Evolutionary conservation across 2,888 invertebrate genomes (phyloP).

Genomic region (Eubasilissa splendida): DNA sequence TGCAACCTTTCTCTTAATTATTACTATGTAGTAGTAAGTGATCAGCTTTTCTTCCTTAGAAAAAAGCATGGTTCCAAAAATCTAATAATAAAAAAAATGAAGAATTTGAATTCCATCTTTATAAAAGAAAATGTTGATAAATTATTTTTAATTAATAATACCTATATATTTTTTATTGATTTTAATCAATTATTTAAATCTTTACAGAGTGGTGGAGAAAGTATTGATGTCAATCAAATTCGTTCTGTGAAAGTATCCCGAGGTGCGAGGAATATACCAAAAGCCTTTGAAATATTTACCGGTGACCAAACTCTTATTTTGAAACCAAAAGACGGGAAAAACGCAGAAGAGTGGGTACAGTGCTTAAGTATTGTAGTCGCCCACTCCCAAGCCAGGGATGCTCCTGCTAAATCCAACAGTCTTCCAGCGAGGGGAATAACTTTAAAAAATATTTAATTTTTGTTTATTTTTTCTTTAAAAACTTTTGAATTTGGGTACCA

Average conservation of each 20-base stretch:
- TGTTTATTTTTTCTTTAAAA: neutral
- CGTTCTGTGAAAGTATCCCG: constrained; percentile 95
- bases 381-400: constrained; percentile 81
- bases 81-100: too few species aligned
- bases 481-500: constrained; percentile 1
- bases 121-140: too few species aligned
- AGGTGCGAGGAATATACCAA: constrained; percentile 92
- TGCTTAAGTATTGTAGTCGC: constrained; percentile 95
- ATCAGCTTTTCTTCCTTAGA: too few species aligned
- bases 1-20: too few species aligned
- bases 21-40: too few species aligned
- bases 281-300: constrained; percentile 97
- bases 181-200: constrained; percentile 33
- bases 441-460: constrained; percentile 64
- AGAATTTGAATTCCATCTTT: too few species aligned
- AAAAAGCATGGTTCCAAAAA: too few species aligned
- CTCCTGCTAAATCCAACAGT: constrained; percentile 71
- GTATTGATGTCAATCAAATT: constrained; percentile 93
- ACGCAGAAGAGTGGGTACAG: constrained; percentile 97
- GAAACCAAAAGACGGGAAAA: constrained; percentile 94
- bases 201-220: constrained; percentile 85
- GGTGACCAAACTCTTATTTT: constrained; percentile 92
- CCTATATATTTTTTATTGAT: too few species aligned
- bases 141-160: too few species aligned
- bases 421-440: constrained; percentile 70